Conservation (phyloP, 1,140 invertebrate genomes). For the Anoplolepis gracilipes region DNA sequence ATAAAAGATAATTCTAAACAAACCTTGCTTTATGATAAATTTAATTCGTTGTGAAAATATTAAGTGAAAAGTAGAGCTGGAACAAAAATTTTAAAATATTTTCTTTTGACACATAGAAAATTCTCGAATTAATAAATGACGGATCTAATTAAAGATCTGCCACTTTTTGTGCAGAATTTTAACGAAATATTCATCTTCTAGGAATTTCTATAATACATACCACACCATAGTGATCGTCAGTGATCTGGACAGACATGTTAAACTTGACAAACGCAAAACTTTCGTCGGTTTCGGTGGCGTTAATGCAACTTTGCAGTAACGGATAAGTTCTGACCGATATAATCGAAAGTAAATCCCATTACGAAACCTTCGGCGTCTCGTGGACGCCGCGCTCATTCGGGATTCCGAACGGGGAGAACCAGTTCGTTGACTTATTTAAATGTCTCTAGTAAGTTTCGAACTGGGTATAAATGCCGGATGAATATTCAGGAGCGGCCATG, state of each 20-base stretch:
- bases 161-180: conserved; percentile 31
- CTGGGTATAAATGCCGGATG: conserved; percentile 51
- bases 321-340: conserved; percentile 58
- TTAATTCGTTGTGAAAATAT: too few species aligned
- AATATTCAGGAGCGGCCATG: conserved; percentile 61
- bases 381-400: conserved; percentile 44
- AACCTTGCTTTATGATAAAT: too few species aligned
- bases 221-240: conserved; percentile 10
- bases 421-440: conserved; percentile 67
- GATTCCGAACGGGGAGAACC: conserved; percentile 37
- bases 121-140: not conserved
- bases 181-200: not conserved
- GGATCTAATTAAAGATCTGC: conserved; percentile 15
- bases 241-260: conserved; percentile 13
- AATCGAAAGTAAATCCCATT: conserved; percentile 61
- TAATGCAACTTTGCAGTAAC: conserved; percentile 30
- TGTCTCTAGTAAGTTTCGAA: conserved; percentile 61
- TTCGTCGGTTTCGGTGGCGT: conserved; percentile 33
- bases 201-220: conserved; percentile 4
- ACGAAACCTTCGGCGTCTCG: conserved; percentile 46
- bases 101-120: not conserved
- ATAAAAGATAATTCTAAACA: too few species aligned
- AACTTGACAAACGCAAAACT: conserved; percentile 45
- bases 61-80: not conserved
- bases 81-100: not conserved